Conservation (phyloP, 2,113 vertebrate species). For the Corythaeola cristata region DNA sequence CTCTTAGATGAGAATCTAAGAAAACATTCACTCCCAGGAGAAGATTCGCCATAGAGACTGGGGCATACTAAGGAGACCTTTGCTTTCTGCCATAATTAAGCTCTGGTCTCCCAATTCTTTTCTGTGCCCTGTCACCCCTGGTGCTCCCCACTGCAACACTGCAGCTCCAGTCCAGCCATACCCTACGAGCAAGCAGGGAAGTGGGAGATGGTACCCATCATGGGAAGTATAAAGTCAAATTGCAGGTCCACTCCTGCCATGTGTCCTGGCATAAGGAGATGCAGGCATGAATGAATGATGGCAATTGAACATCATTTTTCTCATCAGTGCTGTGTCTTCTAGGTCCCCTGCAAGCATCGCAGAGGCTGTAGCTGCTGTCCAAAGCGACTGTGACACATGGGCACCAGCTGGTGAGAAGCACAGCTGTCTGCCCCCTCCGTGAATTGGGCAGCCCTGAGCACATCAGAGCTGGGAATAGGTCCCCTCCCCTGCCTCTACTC, state of each 20-base stretch:
- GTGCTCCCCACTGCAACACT: background rate
- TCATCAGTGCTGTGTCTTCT: background rate
- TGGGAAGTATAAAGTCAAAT: background rate
- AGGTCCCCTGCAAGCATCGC: background rate
- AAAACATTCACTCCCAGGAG: background rate
- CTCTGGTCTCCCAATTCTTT: background rate
- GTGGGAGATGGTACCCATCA: background rate
- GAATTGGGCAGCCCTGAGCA: background rate
- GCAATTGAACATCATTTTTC: background rate
- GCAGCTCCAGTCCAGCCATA: background rate
- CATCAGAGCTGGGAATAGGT: background rate
- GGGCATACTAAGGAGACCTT: background rate
- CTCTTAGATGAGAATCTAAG: background rate
- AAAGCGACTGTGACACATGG: accelerated
- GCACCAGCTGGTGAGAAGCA: background rate
- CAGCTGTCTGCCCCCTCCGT: background rate
- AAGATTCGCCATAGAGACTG: background rate
- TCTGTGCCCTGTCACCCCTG: background rate
- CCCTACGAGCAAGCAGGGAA: background rate
- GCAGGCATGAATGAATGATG: background rate
- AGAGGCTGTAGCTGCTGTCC: background rate
- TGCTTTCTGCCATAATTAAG: background rate
- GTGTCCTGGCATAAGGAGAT: background rate
- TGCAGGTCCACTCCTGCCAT: background rate
- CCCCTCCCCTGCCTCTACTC: background rate